A percentile compares a stretch with the other conserved stretches of the same genome.
phyloP scores from a whole-genome alignment of 2,797 vertebrate genomes.

The Uromys caudimaculatus region DNA sequence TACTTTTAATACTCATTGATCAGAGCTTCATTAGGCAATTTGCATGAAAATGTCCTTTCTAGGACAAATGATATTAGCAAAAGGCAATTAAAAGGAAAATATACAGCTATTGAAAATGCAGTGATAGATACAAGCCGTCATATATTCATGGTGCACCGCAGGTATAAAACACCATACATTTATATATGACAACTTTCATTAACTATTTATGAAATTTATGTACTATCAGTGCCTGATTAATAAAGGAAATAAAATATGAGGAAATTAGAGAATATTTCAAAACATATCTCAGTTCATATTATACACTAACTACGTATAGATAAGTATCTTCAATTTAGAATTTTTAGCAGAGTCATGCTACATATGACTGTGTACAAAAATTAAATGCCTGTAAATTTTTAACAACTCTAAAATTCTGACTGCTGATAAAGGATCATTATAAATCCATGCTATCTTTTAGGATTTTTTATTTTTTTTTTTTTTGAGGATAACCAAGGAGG shows the following conservation, averaged over 20 bases:
- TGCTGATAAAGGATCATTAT: not conserved
- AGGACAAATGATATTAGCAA: slow-evolving; percentile 49
- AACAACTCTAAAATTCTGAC: not conserved
- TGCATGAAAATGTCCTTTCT: slow-evolving; percentile 45
- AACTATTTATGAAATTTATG: slow-evolving; percentile 35
- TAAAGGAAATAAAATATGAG: slow-evolving; percentile 17
- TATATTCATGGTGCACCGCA: not conserved
- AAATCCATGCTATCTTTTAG: not conserved
- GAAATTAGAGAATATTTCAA: slow-evolving; percentile 14
- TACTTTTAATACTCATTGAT: slow-evolving; percentile 50
- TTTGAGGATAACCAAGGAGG: not conserved
- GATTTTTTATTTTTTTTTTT: not conserved
- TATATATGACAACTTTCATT: slow-evolving; percentile 33
- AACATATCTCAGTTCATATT: not conserved
- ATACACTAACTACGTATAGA: not conserved
- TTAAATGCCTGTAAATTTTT: not conserved
- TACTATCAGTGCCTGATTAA: not conserved
- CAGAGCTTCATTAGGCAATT: slow-evolving; percentile 31
- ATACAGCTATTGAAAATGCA: not conserved
- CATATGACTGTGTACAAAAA: not conserved
- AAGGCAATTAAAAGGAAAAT: slow-evolving; percentile 54
- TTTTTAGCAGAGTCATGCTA: not conserved
- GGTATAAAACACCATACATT: not conserved
- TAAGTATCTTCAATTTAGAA: not conserved
- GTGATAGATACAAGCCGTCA: not conserved